Percentiles rank a stretch among this genome's conserved stretches.
Evolutionary conservation across 2,113 vertebrate species (phyloP).

Genomic region (Anhinga anhinga): DNA sequence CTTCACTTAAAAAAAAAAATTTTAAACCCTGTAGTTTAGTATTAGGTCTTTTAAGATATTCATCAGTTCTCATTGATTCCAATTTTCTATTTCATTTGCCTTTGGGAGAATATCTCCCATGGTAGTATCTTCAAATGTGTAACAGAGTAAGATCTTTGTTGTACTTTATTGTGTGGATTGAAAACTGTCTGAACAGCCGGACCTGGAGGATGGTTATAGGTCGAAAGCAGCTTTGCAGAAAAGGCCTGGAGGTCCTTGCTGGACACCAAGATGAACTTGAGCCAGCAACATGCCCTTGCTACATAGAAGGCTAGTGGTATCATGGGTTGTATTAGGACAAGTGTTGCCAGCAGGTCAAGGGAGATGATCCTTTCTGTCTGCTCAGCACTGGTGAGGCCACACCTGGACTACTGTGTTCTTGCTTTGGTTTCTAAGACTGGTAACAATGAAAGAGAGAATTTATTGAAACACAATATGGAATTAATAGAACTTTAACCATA

Average conservation of each 20-base stretch:
- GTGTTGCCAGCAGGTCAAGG: not conserved
- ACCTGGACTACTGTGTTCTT: not conserved
- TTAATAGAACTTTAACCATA: not conserved
- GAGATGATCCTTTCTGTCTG: not conserved
- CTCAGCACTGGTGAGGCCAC: not conserved
- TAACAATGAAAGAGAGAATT: not conserved
- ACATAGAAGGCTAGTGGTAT: accelerated
- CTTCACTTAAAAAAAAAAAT: not conserved
- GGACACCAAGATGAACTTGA: accelerated
- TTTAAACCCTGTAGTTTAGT: not conserved
- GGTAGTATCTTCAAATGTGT: not conserved
- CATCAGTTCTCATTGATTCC: not conserved
- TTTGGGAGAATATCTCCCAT: not conserved
- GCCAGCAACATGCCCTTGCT: accelerated
- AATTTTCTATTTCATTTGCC: not conserved
- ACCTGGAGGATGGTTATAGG: not conserved
- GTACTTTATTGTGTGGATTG: not conserved
- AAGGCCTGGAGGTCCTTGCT: not conserved
- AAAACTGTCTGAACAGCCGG: not conserved
- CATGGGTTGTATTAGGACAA: not conserved
- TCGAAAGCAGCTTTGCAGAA: not conserved
- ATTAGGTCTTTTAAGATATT: not conserved
- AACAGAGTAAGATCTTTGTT: not conserved
- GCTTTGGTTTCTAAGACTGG: not conserved
- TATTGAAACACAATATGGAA: not conserved